phyloP scores from a whole-genome alignment of 1,140 invertebrate genomes.

The Argopecten irradians region DNA sequence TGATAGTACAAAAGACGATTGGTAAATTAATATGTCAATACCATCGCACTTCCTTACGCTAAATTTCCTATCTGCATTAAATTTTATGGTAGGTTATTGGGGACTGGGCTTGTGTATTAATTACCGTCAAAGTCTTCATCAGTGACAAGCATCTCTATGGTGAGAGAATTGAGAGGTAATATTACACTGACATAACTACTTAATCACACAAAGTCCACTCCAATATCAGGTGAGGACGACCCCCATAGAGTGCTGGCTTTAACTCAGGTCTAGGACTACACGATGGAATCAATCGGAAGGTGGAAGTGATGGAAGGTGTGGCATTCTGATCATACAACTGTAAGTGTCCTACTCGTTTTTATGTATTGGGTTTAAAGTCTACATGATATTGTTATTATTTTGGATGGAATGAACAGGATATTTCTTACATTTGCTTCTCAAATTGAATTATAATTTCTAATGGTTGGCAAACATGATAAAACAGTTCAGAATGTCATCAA shows the following conservation, averaged over 20 bases:
- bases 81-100: background rate
- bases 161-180: background rate
- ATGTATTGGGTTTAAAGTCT: no score
- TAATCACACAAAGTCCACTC: background rate
- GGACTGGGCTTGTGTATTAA: background rate
- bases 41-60: background rate
- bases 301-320: background rate
- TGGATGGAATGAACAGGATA: no score
- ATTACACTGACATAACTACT: constrained; percentile 17
- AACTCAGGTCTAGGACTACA: background rate
- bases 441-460: no score
- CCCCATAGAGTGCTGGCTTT: background rate
- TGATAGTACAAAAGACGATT: constrained; percentile 10
- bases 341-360: background rate
- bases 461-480: no score
- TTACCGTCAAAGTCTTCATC: background rate
- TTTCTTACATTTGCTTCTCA: no score
- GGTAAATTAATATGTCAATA: constrained; percentile 23
- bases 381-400: background rate
- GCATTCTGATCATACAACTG: background rate
- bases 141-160: background rate
- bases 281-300: background rate
- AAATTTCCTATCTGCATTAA: constrained; percentile 2
- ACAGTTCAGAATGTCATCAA: no score
- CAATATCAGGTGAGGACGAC: background rate